Evolutionary conservation across 2,797 vertebrate genomes (phyloP), one percentile per base, ranked within the genome.

Genomic region (Sebastes goodei): DNA sequence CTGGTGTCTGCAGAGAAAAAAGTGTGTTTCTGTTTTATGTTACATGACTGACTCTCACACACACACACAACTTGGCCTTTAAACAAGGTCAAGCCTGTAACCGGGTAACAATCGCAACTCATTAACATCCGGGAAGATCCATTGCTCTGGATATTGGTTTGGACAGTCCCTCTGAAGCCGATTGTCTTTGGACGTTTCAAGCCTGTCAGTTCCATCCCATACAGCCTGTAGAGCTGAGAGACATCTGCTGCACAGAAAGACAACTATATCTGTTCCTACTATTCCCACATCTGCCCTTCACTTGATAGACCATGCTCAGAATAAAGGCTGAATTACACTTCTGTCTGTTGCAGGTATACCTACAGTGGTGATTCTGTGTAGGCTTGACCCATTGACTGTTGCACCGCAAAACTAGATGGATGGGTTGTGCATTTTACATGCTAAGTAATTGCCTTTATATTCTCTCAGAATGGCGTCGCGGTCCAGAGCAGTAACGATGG

Each of bases 41-140:
- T 74, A 62, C 42, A 78, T 61, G 71, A 64, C 69, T 76, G 33
- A 79, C 29, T 64, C 71, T 23, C 71, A 63, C 42, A 65, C 60
- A 61, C 33, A 86, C 74, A 76, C 74, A 25, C 25, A 84, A 35
- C 69, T 59, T 78, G 12, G 78, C 78, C 79, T 84, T 88, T 85
- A 85, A 91, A 89, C 88, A 93, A 93, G 89, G 91, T 94, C 89
- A 90, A 29, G 74, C 74, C 72, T 89, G 81, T 83, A 84, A 76
- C 79, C 42, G 73, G 66, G 84, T 85, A 87, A 85, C 89, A 84
- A 88, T 93, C 92, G 57, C 71, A 82, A 79, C 76, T 86, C 81
- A 91, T 95, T 92, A 94, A 87, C 80, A 87, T 90, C 88, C 17
- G 62, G 56, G 72, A 86, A 85, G 92, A 95, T 93, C 92, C 91